Evolutionary conservation across 2,888 invertebrate genomes (phyloP), one percentile per base, ranked within the genome.

Genomic region (Hydrotaea diabolus): DNA sequence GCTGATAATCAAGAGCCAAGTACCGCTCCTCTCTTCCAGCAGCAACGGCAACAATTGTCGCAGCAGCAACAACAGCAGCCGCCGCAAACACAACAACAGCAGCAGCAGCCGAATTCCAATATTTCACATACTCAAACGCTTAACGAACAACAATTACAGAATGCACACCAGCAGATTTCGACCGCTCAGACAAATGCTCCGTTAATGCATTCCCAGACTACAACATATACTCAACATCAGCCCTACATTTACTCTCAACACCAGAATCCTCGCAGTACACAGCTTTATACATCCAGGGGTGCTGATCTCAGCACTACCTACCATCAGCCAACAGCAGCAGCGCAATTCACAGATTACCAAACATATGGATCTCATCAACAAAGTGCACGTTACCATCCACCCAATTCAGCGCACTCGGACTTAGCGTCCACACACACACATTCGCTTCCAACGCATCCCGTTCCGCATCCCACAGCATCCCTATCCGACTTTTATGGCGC

Each of bases 301-400:
- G 77, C 55, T 4, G 85, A 85, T 17, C 43, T 82, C 13, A 79
- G 73, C 53, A 73, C 82, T 9, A 79, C 59, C 72, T 85, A 76
- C 26, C 82, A 82, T 77, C 82, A 79, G 17, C 79, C 82, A 39
- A 31, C 31, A 77, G 74, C 85, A 36, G 39, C 82, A 77, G 71
- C 82, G 59, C 82, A 79, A 49, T 85, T 77, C 53, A 74, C 82
- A 8, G 85, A 85, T 53, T 85, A 85, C 53, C 62, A 73, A 31
- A 66, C 82, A 23, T 85, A 82, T 49, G 85, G 85, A 85, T 85
- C 85, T 85, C 85, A 85, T 85, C 85, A 85, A 53, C 84, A 84
- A 81, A 79, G 26, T 26, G 23, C 82, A 64, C 85, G 82, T 74
- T 85, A 85, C 46, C 85, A 85, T 80, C 73, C 39, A 39, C 36